Evolutionary conservation across 2,888 invertebrate genomes (phyloP).

Genomic region (Notodonta ziczac): DNA sequence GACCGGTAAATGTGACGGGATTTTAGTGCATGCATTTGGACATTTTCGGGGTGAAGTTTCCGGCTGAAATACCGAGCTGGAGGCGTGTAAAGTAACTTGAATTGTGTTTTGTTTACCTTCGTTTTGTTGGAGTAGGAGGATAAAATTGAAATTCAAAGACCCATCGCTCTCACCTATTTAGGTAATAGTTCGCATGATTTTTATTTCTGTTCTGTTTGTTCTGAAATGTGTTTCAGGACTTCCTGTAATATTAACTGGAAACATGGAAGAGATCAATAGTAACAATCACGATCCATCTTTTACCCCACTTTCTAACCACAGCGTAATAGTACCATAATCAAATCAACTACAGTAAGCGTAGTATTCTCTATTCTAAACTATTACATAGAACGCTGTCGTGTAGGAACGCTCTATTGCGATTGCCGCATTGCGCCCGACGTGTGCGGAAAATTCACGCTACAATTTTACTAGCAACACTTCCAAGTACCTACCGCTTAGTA

Average conservation of each 20-base stretch:
- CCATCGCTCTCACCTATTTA: no score
- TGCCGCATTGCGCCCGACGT: slow-evolving; percentile 4
- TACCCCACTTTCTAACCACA: no score
- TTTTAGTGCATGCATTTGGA: slow-evolving; percentile 41
- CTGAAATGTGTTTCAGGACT: no score
- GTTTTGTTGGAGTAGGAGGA: background rate
- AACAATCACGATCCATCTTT: no score
- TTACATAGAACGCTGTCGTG: background rate
- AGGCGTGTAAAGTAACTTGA: background rate
- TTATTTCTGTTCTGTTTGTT: no score
- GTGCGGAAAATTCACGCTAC: slow-evolving; percentile 6
- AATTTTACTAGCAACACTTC: background rate
- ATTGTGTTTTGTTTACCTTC: background rate
- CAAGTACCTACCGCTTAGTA: background rate
- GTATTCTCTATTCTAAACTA: no score
- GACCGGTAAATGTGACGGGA: slow-evolving; percentile 47
- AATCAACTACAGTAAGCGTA: no score
- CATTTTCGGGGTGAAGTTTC: slow-evolving; percentile 37
- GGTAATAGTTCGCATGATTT: no score
- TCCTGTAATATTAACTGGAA: no score
- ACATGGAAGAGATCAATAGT: no score
- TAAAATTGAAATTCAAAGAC: no score
- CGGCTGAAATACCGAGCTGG: slow-evolving; percentile 19
- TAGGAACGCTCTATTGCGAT: background rate
- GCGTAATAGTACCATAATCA: no score